phyloP scores from a whole-genome alignment of 2,113 vertebrate species.

The Prionailurus bengalensis region DNA sequence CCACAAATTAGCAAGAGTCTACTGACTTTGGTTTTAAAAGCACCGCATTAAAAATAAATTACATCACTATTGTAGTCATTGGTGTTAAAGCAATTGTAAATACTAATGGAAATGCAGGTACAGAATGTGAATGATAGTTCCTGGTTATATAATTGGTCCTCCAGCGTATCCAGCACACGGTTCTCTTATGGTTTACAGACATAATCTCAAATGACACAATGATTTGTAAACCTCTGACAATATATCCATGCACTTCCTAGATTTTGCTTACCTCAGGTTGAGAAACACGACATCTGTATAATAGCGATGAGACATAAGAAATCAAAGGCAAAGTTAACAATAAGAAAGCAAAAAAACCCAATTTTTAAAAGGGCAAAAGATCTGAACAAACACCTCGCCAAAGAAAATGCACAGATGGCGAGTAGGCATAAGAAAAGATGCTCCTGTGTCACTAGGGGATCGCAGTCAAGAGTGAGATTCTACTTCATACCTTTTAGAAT shows the following conservation, averaged over 20 bases:
- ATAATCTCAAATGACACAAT: background rate
- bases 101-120: background rate
- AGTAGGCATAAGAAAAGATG: background rate
- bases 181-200: background rate
- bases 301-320: constrained; percentile 76
- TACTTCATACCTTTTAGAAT: background rate
- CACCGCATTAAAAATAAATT: constrained; percentile 15
- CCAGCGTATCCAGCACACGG: background rate
- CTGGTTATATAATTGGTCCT: background rate
- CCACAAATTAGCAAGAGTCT: background rate
- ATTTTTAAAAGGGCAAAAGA: background rate
- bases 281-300: background rate
- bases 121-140: background rate
- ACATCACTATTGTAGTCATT: background rate
- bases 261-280: background rate
- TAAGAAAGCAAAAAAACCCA: background rate
- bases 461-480: background rate
- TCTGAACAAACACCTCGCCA: background rate
- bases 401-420: background rate
- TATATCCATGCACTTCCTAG: background rate
- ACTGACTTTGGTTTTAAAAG: background rate
- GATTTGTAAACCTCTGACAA: background rate
- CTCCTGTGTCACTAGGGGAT: background rate
- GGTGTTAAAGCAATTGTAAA: background rate
- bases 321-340: constrained; percentile 73